Evolutionary conservation across 2,113 vertebrate species (phyloP).

Genomic region (Corydoras maculifer): DNA sequence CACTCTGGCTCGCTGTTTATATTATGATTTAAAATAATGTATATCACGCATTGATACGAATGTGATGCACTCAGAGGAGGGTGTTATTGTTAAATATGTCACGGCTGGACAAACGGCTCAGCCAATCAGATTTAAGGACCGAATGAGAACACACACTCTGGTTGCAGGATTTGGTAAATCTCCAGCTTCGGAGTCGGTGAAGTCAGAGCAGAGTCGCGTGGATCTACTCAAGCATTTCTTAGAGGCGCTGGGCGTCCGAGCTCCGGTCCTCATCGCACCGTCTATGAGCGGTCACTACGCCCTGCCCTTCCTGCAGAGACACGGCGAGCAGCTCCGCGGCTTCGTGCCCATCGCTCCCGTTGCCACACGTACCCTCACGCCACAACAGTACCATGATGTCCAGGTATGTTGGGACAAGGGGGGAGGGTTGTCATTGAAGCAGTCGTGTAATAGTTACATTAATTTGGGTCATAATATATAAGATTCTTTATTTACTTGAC

Average conservation of each 20-base stretch:
- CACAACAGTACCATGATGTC: conserved; percentile 75
- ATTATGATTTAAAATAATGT: no score
- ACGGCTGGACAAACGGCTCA: no score
- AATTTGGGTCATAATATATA: background rate
- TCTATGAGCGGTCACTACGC: conserved; percentile 91
- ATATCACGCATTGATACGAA: no score
- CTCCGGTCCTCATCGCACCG: conserved; percentile 80
- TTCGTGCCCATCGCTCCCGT: conserved; percentile 84
- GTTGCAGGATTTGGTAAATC: conserved; percentile 82
- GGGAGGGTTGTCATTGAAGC: background rate
- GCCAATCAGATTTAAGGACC: no score
- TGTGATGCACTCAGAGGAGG: no score
- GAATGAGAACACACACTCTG: no score
- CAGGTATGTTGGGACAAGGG: conserved; percentile 63
- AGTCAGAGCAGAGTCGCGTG: conserved; percentile 70
- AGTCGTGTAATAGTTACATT: background rate
- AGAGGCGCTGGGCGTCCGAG: conserved; percentile 66
- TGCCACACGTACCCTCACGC: conserved; percentile 74
- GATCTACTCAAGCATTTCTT: conserved; percentile 74
- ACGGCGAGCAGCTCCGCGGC: conserved; percentile 66
- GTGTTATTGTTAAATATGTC: no score
- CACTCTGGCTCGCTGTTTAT: no score
- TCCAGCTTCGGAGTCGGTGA: conserved; percentile 55
- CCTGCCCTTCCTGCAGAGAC: conserved; percentile 80
- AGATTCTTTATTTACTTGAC: no score